phyloP scores from a whole-genome alignment of 2,797 vertebrate genomes.

The Acridotheres tristis region DNA sequence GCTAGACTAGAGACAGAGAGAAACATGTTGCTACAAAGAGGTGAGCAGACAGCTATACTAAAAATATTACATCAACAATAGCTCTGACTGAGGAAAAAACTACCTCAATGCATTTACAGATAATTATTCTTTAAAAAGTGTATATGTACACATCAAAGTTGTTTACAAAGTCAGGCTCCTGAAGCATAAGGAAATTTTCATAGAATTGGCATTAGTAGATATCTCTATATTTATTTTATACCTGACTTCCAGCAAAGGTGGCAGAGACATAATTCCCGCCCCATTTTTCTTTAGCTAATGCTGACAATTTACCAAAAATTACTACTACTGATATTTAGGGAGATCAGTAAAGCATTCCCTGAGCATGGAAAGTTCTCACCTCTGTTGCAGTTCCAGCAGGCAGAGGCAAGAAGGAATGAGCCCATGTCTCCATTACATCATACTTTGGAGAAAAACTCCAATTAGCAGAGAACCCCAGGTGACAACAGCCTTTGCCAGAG shows the following conservation, averaged over 20 bases:
- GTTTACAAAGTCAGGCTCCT: neutral
- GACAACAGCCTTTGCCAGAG: neutral
- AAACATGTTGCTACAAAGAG: neutral
- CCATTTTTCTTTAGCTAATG: neutral
- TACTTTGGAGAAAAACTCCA: neutral
- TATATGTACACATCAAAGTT: neutral
- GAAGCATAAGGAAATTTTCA: neutral
- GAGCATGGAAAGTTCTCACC: neutral
- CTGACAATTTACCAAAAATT: neutral
- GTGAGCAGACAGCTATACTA: neutral
- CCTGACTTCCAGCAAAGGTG: neutral
- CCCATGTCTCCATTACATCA: neutral
- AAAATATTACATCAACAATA: neutral
- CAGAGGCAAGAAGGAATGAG: neutral
- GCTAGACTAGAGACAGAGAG: neutral
- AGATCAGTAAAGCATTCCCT: neutral
- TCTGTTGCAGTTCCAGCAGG: fast-evolving
- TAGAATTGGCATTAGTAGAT: neutral
- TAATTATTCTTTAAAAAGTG: neutral
- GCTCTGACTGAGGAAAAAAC: neutral
- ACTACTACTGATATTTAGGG: neutral
- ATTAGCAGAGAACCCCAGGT: neutral
- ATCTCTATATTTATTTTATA: neutral
- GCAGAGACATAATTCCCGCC: neutral
- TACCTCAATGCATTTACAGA: neutral